Evolutionary conservation across 2,888 invertebrate genomes (phyloP).

Genomic region (Perizoma flavofasciatum): DNA sequence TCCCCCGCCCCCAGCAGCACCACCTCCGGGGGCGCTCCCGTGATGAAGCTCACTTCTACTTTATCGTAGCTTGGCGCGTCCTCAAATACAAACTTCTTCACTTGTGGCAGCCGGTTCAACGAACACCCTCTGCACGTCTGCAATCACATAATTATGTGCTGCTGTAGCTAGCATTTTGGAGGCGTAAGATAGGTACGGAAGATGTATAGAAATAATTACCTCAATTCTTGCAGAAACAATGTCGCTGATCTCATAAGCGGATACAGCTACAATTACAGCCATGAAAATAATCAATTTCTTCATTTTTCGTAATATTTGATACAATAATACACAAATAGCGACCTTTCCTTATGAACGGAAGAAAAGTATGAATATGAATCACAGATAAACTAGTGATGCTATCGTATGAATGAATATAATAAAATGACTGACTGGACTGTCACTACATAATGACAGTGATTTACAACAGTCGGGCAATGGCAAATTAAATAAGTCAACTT

Average conservation of each 20-base stretch:
- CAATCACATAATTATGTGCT: conserved; percentile 25
- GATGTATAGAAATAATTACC: conserved; percentile 47
- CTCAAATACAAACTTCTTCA: conserved; percentile 86
- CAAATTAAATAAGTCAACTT: too few species aligned
- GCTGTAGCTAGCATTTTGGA: neutral
- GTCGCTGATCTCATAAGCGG: conserved; percentile 60
- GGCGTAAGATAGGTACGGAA: conserved; percentile 2
- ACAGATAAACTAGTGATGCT: too few species aligned
- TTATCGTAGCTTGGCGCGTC: conserved; percentile 86
- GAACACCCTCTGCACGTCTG: conserved; percentile 89
- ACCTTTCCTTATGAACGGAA: too few species aligned
- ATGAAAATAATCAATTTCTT: conserved; percentile 46
- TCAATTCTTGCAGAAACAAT: conserved; percentile 75
- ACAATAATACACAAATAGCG: too few species aligned
- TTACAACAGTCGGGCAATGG: too few species aligned
- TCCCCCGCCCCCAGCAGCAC: conserved; percentile 83
- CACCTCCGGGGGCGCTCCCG: conserved; percentile 86
- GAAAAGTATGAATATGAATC: too few species aligned
- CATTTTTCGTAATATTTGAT: conserved; percentile 6
- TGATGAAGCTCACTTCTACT: conserved; percentile 86
- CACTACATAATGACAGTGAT: too few species aligned
- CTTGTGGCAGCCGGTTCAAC: conserved; percentile 86
- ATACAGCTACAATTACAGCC: conserved; percentile 45
- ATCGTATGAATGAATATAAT: too few species aligned
- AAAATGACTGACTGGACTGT: too few species aligned